Conservation (phyloP, 1,140 invertebrate species). For the Anagrus nilaparvatae region DNA sequence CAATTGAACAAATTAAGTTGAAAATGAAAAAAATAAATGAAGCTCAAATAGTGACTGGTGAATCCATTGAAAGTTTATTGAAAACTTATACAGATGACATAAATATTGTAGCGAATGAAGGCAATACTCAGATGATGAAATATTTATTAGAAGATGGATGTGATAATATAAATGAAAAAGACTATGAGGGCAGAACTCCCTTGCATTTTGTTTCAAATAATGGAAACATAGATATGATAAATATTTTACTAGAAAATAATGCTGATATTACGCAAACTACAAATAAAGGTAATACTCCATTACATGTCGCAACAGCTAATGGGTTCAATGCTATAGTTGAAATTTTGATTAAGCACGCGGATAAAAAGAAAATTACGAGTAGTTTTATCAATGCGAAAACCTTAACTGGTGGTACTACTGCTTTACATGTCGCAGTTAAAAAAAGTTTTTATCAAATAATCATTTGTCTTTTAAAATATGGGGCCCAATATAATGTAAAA, state of each 20-base stretch:
- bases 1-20: no score
- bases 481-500: constrained; percentile 15
- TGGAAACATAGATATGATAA: constrained; percentile 41
- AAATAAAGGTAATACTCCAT: constrained; percentile 52
- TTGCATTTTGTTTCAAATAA: constrained; percentile 3
- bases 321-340: constrained; percentile 1
- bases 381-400: constrained; percentile 12
- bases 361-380: constrained; percentile 1
- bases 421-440: constrained; percentile 19
- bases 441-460: constrained; percentile 18
- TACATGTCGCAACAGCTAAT: constrained; percentile 55
- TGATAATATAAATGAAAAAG: constrained; percentile 15
- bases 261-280: constrained; percentile 39
- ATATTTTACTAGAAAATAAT: constrained; percentile 30
- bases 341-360: constrained; percentile 5
- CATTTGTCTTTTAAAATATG: constrained; percentile 15
- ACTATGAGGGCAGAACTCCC: neutral
- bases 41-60: no score
- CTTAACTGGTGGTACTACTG: neutral
- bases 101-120: constrained; percentile 12
- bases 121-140: constrained; percentile 12
- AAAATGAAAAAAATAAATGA: no score
- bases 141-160: constrained; percentile 17
- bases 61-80: no score
- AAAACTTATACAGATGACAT: constrained; percentile 5